Percentiles rank a stretch among this genome's conserved stretches.
Evolutionary conservation across 2,797 vertebrate genomes (phyloP).

Genomic region (Caiman crocodilus): DNA sequence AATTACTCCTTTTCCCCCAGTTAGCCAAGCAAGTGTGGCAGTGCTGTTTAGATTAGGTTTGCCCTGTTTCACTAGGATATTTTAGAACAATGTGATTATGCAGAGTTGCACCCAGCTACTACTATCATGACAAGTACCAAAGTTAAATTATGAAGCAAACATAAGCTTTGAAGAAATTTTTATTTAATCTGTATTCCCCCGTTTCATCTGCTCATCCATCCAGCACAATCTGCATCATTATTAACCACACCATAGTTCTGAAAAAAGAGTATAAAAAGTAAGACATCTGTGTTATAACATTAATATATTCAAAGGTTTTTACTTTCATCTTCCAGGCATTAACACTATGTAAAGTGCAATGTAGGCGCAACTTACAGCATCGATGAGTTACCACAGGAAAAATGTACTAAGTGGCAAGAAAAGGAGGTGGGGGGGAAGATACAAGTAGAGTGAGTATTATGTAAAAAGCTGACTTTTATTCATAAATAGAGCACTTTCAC

Average conservation of each 20-base stretch:
- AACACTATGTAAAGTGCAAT: constrained; percentile 80
- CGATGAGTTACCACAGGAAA: constrained; percentile 70
- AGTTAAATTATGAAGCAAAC: constrained; percentile 89
- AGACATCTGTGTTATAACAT: constrained; percentile 88
- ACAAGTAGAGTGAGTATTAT: constrained; percentile 53
- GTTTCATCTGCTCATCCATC: constrained; percentile 87
- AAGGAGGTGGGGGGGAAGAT: constrained; percentile 33
- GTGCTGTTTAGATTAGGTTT: constrained; percentile 66
- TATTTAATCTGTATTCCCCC: constrained; percentile 89
- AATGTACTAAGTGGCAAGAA: constrained; percentile 53
- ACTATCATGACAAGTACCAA: constrained; percentile 81
- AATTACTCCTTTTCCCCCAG: constrained; percentile 41
- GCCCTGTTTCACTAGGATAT: constrained; percentile 69
- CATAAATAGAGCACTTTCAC: constrained; percentile 74
- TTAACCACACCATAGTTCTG: constrained; percentile 84
- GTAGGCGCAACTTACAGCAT: constrained; percentile 77
- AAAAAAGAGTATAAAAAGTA: constrained; percentile 83
- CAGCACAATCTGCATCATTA: constrained; percentile 88
- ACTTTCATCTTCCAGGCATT: constrained; percentile 88
- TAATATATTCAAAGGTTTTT: constrained; percentile 89
- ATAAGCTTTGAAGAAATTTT: constrained; percentile 87
- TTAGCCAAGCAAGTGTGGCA: constrained; percentile 51
- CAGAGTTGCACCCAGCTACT: constrained; percentile 78
- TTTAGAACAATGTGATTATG: constrained; percentile 80
- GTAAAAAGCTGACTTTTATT: constrained; percentile 76